These are phyloP conservation scores for Melospiza georgiana DNA, from an alignment of 2,113 vertebrate species.

Conservation along the genomic window DNA sequence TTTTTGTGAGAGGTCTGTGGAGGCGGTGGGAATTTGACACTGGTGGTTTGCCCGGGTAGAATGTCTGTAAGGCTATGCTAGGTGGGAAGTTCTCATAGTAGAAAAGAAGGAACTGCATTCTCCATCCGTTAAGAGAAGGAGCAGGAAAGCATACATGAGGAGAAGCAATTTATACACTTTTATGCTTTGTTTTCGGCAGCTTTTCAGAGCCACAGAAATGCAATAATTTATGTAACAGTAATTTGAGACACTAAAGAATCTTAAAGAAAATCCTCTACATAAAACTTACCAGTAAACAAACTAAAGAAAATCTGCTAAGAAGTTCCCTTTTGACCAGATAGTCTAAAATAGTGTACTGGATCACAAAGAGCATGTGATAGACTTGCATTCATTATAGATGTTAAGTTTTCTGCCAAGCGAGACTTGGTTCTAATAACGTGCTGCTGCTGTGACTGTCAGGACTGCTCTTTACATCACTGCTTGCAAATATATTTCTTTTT, in stretches of 20 bases:
- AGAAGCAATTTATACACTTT: not conserved
- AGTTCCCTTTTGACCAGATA: not conserved
- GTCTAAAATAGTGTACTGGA: not conserved
- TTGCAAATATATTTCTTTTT: not conserved
- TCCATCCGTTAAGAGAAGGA: not conserved
- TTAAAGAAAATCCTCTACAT: not conserved
- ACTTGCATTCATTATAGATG: constrained; percentile 3
- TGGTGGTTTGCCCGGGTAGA: not conserved
- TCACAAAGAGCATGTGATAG: not conserved
- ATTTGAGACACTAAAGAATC: not conserved
- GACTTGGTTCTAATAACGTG: not conserved
- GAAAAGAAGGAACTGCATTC: not conserved
- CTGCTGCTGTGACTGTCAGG: not conserved
- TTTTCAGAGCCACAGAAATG: not conserved
- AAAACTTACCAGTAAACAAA: not conserved
- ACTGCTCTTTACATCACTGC: not conserved
- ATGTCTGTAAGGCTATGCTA: not conserved
- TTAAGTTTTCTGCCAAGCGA: constrained; percentile 8
- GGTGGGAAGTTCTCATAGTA: not conserved
- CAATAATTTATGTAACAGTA: not conserved
- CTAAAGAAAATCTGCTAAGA: not conserved
- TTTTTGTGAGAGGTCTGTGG: not conserved
- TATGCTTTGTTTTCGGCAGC: not conserved
- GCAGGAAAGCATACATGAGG: not conserved
- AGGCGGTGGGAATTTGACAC: not conserved